Evolutionary conservation across 53 echinoderm and acorn worm species (phyloP), one percentile per base, ranked within the genome.

Genomic region (Stichopus horrens): DNA sequence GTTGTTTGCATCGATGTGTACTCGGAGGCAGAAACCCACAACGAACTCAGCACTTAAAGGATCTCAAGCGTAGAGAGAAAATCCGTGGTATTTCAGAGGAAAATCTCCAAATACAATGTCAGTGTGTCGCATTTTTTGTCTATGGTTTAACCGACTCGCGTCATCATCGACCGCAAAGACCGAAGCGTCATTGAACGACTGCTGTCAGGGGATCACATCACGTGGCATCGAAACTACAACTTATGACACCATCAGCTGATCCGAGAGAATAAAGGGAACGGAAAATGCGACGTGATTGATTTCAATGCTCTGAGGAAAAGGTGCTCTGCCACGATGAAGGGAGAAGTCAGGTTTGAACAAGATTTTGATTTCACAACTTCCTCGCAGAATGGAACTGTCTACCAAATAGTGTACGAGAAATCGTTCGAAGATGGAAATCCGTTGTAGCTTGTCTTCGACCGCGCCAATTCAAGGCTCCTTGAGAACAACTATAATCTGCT

Each of bases 221-320:
- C 65, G 57, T 84, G 85, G 85, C 66, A 65, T 14, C 59, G 85
- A 5, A 57, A 20, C 8, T 84, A 84, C 58, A 63, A 65, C 5
- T 9, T 84, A 14, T 84, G 85, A 66, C 85, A 84, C 20, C 85
- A 84, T 21, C 85, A 23, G 52, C 37, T 84, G 8, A 52, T 84
- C 52, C 59, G 58, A n/a, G 11, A 65, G 6, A 84, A 84, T 23
- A 84, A 84, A 13, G 68, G 85, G 8, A 52, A 67, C 52, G 85
- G 85, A 5, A 84, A 67, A 58, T 84, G 85, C 37, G 85, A 84
- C 67, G 85, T 84, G 9, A 84, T 84, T 37, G 65, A 84, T 37
- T 84, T 84, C 20, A 23, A 22, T 18, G 14, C 52, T 0, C 52
- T 5, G 21, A 14, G 56, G 22, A n/a, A n/a, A n/a, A 23, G 23